Percentiles rank a stretch among this genome's conserved stretches.
Evolutionary conservation across 2,888 invertebrate species (phyloP).

Genomic region (Hybos culiciformis): DNA sequence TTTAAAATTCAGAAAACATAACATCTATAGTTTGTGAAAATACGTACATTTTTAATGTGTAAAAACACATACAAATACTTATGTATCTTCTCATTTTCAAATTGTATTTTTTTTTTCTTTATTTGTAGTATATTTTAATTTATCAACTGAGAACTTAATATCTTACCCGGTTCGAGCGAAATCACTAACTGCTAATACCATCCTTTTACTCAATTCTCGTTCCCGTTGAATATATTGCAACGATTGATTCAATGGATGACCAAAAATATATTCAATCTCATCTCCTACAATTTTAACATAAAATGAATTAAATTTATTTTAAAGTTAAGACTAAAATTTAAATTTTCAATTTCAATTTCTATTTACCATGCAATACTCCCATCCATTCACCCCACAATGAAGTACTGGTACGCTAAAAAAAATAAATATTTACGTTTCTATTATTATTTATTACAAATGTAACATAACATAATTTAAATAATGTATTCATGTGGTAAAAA

Average conservation of each 20-base stretch:
- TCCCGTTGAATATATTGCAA: conserved; percentile 76
- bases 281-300: no score
- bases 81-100: no score
- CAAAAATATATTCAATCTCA: conserved; percentile 94
- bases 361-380: conserved; percentile 97
- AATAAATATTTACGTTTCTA: no score
- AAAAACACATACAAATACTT: no score
- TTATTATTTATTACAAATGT: conserved; percentile 4
- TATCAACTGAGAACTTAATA: not conserved
- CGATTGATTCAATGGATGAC: conserved; percentile 82
- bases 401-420: conserved; percentile 68
- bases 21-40: no score
- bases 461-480: not conserved
- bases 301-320: no score
- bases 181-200: conserved; percentile 85
- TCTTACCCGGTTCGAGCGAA: conserved; percentile 90
- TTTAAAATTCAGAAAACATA: no score
- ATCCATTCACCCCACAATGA: conserved; percentile 98
- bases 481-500: not conserved
- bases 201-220: conserved; percentile 72
- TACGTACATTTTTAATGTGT: no score
- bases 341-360: no score
- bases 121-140: no score
- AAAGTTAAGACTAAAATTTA: no score
- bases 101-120: no score